Evolutionary conservation across 2,888 invertebrate species (phyloP).

Genomic region (Zele albiditarsus): DNA sequence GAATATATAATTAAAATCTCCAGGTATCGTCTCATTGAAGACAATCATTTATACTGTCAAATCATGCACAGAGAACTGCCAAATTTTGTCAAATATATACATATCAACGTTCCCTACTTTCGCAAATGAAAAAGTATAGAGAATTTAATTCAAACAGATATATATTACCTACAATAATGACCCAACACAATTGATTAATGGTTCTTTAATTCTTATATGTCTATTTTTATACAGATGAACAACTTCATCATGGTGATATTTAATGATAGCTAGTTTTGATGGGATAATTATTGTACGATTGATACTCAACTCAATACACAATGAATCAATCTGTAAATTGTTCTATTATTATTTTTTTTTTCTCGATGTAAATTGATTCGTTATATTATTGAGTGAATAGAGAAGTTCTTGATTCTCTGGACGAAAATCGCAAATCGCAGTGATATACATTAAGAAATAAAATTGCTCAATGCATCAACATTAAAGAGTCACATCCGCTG

Average conservation of each 20-base stretch:
- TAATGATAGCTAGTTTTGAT: conserved; percentile 6
- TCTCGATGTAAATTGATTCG: neutral
- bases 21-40: neutral
- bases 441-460: too few relatives aligned
- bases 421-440: too few relatives aligned
- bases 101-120: neutral
- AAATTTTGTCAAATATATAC: neutral
- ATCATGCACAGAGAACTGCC: neutral
- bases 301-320: neutral
- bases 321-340: neutral
- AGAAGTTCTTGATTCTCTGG: too few relatives aligned
- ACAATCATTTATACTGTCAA: neutral
- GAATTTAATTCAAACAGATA: neutral
- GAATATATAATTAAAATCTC: neutral
- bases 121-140: neutral
- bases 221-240: neutral
- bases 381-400: too few relatives aligned
- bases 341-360: neutral
- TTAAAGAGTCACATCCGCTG: neutral
- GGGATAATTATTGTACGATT: conserved; percentile 20
- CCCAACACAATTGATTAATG: neutral
- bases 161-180: neutral
- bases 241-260: neutral
- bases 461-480: neutral
- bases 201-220: neutral